Evolutionary conservation across 2,888 invertebrate species (phyloP).

Genomic region (Drosophila eohydei): DNA sequence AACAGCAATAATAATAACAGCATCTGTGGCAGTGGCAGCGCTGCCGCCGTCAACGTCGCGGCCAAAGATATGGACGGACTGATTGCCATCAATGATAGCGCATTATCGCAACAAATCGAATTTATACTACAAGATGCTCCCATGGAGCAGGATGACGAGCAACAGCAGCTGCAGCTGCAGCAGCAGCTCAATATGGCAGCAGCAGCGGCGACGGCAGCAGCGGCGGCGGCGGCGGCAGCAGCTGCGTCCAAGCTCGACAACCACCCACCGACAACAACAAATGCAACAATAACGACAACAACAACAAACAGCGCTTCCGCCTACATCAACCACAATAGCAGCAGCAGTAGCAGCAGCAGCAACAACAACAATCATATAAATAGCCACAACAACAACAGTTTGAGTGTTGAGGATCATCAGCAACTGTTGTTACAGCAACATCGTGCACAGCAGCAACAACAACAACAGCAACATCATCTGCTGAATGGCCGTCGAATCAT

Average conservation of each 20-base stretch:
- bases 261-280: slow-evolving; percentile 81
- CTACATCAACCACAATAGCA: slow-evolving; percentile 61
- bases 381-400: slow-evolving; percentile 39
- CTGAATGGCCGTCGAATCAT: slow-evolving; percentile 81
- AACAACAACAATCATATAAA: slow-evolving; percentile 62
- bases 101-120: slow-evolving; percentile 85
- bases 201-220: slow-evolving; percentile 33
- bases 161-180: slow-evolving; percentile 57
- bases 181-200: slow-evolving; percentile 32
- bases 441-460: slow-evolving; percentile 42
- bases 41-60: slow-evolving; percentile 49
- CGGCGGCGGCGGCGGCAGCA: slow-evolving; percentile 41
- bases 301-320: slow-evolving; percentile 75
- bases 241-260: slow-evolving; percentile 61
- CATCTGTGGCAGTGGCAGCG: slow-evolving; percentile 36
- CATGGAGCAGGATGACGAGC: slow-evolving; percentile 82
- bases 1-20: slow-evolving; percentile 34
- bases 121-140: slow-evolving; percentile 85
- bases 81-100: slow-evolving; percentile 84
- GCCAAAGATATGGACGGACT: slow-evolving; percentile 83
- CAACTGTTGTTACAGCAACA: slow-evolving; percentile 57
- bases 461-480: slow-evolving; percentile 69
- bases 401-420: slow-evolving; percentile 56
- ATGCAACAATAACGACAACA: slow-evolving; percentile 67
- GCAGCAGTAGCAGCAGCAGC: slow-evolving; percentile 42